phyloP scores from a whole-genome alignment of 1,140 invertebrate species.

The Thaumatotibia leucotreta region DNA sequence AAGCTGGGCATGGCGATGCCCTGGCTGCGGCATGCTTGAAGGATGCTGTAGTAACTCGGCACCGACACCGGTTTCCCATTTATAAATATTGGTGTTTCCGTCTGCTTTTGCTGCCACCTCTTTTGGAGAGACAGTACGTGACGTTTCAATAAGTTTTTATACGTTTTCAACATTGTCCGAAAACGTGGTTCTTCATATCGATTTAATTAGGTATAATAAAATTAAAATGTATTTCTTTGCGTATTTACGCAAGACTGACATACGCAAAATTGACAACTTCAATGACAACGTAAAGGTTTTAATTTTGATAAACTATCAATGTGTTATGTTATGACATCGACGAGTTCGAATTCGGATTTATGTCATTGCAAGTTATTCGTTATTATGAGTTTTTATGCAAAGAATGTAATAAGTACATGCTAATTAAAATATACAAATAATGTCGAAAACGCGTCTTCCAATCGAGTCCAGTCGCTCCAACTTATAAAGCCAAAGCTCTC shows the following conservation, averaged over 20 bases:
- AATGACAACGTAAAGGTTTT: no score
- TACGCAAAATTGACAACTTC: neutral
- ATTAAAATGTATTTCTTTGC: constrained; percentile 16
- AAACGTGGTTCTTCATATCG: neutral
- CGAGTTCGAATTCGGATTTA: no score
- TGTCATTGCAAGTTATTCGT: no score
- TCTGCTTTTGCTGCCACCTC: constrained; percentile 16
- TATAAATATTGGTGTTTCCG: constrained; percentile 40
- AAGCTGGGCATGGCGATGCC: constrained; percentile 47
- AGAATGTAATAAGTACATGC: no score
- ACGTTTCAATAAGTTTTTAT: constrained; percentile 21
- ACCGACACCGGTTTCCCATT: constrained; percentile 51
- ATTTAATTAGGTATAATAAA: neutral
- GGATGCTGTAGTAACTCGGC: constrained; percentile 51
- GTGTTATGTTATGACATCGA: no score
- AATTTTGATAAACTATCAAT: no score
- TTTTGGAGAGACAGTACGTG: constrained; percentile 21
- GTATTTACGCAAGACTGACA: neutral
- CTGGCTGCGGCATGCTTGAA: constrained; percentile 49
- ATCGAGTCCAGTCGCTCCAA: no score
- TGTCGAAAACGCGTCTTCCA: no score
- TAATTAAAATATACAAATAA: no score
- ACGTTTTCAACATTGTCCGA: constrained; percentile 21
- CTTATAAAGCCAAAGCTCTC: no score
- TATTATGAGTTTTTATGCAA: no score